Evolutionary conservation across 2,888 invertebrate genomes (phyloP), one percentile per base, ranked within the genome.

Genomic region (Trachelus iudaicus): DNA sequence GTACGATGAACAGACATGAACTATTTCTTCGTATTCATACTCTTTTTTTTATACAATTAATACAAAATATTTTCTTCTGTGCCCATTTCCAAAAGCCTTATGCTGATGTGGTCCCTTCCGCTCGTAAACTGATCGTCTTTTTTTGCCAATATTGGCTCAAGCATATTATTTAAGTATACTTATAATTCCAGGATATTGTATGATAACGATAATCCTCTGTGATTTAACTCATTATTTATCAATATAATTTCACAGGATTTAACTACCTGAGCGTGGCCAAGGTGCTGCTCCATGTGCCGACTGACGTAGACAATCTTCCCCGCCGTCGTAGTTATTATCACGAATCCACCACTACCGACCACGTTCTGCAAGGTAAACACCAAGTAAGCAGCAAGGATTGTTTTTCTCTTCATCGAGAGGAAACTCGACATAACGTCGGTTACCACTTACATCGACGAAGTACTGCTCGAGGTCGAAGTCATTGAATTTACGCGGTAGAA

Each of bases 271-370:
- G 96, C 95, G 92, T 98, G 96, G 79, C 98, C 98, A 84, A 98
- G 93, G 86, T 96, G 94, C 86, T 95, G 95, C 91, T 97, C 97
- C 37, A 98, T 94, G 84, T 96, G 96, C 76, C 96, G 95, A 40
- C 98, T 97, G 56, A 97, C 95, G 89, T 96, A 95, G 81, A 98
- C 94, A 86, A 98, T 96, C 90, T 97, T 96, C 31, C 98, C 98
- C 78, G 94, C 94, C 80, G 96, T 94, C 33, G 97, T 96, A 56
- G 97, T 92, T 33, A 97, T 95, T 81, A 98, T 91, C 91, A 98
- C 93, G 89, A 98, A 96, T 68, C 97, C 97, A 84, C 96, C 96
- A 87, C 95, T 93, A 69, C 91, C 92, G 77, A 93, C 90, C 79
- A 93, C 85, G 79, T 92, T 92, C 91, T 94, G 94, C 89, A 84